A percentile compares a stretch with the other conserved stretches of the same genome.
Conservation (phyloP, 2,888 invertebrate genomes). For the Philonicus albiceps region DNA sequence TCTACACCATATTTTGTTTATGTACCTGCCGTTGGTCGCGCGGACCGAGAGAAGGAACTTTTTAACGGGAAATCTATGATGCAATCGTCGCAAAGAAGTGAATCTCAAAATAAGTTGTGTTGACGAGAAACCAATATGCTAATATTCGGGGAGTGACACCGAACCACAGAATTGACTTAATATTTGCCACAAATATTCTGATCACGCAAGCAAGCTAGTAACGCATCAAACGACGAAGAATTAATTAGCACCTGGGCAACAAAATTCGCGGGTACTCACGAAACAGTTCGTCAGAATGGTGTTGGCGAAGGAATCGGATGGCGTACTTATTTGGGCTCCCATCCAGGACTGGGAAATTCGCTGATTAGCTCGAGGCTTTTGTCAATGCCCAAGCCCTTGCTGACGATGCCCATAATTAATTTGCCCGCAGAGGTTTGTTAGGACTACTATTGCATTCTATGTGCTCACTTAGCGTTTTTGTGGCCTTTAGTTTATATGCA, state of each 20-base stretch:
- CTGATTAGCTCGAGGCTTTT: neutral
- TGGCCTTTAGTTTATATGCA: neutral
- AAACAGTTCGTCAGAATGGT: constrained; percentile 9
- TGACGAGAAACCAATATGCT: constrained; percentile 8
- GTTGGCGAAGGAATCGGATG: neutral
- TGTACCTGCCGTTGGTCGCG: neutral
- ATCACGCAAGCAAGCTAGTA: constrained; percentile 23
- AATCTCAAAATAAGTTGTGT: constrained; percentile 2
- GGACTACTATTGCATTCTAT: constrained; percentile 2
- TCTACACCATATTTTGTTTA: neutral
- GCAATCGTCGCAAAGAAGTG: neutral
- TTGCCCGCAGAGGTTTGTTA: neutral
- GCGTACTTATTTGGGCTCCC: neutral
- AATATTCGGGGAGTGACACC: constrained; percentile 14
- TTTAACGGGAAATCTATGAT: constrained; percentile 36
- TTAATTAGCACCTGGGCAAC: constrained; percentile 19
- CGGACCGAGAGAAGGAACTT: neutral
- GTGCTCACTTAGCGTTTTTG: neutral
- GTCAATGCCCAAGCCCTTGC: neutral
- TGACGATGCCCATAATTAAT: neutral
- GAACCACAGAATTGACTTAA: neutral
- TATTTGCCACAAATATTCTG: constrained; percentile 29
- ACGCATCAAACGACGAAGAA: constrained; percentile 6
- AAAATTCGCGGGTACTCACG: constrained; percentile 32
- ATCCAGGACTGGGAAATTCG: neutral